Evolutionary conservation across 2,797 vertebrate species (phyloP).

Genomic region (Choloepus didactylus): DNA sequence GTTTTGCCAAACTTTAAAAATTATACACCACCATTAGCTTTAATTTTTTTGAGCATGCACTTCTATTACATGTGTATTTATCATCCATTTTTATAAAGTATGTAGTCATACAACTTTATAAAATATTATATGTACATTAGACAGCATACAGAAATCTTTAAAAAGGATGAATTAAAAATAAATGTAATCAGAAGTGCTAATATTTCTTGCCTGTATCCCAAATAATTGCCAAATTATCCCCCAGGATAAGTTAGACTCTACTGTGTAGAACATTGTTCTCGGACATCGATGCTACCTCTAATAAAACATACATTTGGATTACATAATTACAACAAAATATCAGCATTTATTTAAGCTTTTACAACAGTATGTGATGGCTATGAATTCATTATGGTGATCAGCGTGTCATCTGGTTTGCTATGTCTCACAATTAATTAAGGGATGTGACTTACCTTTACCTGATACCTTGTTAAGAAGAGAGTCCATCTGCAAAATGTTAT

Average conservation of each 20-base stretch:
- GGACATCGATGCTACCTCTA: neutral
- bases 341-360: neutral
- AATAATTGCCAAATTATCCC: neutral
- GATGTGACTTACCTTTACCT: neutral
- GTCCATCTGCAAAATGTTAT: neutral
- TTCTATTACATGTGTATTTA: neutral
- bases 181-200: neutral
- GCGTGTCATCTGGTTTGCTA: neutral
- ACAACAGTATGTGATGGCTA: neutral
- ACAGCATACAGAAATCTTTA: neutral
- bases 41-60: neutral
- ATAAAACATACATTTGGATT: neutral
- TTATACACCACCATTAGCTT: neutral
- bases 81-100: neutral
- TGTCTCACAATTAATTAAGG: neutral
- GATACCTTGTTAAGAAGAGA: neutral
- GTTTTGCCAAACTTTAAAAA: neutral
- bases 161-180: neutral
- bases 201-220: neutral
- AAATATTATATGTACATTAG: neutral
- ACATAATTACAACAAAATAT: neutral
- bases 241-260: neutral
- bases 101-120: neutral
- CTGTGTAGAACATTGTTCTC: fast-evolving
- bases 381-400: neutral